These are phyloP conservation scores for Tuberolachnus salignus DNA, from an alignment of 2,888 invertebrate genomes.

Conservation along the genomic window DNA sequence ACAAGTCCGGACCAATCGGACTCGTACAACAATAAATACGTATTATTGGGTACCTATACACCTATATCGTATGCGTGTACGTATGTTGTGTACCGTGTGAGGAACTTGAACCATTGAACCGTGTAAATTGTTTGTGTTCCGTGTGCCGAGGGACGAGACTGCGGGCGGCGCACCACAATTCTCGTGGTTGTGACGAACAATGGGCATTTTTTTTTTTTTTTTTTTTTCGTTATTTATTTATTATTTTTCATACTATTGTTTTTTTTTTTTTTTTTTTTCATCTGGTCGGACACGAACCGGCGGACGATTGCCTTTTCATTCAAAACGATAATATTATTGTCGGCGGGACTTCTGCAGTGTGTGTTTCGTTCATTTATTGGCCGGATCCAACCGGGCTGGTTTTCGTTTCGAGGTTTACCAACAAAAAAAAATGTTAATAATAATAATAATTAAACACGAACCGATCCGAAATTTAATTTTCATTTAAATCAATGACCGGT, in stretches of 20 bases:
- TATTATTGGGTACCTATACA: neutral
- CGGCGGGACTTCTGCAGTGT: neutral
- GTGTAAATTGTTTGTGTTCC: conserved; percentile 54
- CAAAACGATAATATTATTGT: neutral
- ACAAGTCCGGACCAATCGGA: conserved; percentile 34
- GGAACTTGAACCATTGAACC: conserved; percentile 50
- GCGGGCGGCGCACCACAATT: neutral
- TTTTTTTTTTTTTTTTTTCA: conserved; percentile 30
- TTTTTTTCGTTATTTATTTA: conserved; percentile 17
- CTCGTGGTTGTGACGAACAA: conserved; percentile 37
- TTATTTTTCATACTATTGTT: neutral
- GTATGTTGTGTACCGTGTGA: conserved; percentile 24
- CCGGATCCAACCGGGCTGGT: too few relatives aligned
- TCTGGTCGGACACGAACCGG: conserved; percentile 30
- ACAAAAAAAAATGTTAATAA: too few relatives aligned
- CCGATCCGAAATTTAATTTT: too few relatives aligned
- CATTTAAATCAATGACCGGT: too few relatives aligned
- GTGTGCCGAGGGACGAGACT: conserved; percentile 42
- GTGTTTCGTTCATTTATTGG: neutral
- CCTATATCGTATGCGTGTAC: neutral
- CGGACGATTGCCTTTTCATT: neutral
- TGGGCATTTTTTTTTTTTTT: conserved; percentile 37
- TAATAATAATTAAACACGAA: too few relatives aligned
- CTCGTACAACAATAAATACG: neutral
- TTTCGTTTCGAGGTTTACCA: too few relatives aligned